Evolutionary conservation across 2,113 vertebrate genomes (phyloP).

Genomic region (Hemicordylus capensis): DNA sequence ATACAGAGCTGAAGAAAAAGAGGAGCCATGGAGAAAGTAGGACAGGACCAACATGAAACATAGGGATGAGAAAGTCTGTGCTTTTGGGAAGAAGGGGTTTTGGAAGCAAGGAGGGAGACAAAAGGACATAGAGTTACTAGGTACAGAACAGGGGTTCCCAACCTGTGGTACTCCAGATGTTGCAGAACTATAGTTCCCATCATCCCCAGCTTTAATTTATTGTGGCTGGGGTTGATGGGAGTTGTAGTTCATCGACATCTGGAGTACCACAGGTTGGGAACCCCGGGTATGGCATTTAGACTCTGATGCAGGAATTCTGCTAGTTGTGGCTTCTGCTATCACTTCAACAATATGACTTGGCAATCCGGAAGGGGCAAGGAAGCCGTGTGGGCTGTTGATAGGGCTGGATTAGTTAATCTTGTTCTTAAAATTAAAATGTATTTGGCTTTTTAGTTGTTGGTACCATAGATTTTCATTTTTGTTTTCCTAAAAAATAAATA

Average conservation of each 20-base stretch:
- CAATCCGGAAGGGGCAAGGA: not conserved
- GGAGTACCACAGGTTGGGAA: too few species aligned
- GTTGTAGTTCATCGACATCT: too few species aligned
- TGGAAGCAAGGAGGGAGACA: not conserved
- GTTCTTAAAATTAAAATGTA: too few species aligned
- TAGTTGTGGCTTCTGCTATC: not conserved
- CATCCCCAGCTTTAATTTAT: too few species aligned
- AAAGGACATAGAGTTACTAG: not conserved
- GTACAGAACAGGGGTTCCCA: too few species aligned
- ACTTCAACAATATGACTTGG: not conserved
- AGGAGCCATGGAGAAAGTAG: too few species aligned
- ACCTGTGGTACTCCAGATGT: too few species aligned
- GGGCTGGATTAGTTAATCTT: slow-evolving; percentile 44
- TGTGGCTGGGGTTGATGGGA: too few species aligned
- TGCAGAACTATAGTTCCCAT: too few species aligned
- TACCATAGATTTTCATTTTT: slow-evolving; percentile 73
- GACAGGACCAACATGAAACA: not conserved
- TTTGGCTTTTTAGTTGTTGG: too few species aligned
- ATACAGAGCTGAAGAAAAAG: too few species aligned
- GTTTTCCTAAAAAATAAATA: slow-evolving; percentile 28
- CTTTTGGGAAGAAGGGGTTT: not conserved
- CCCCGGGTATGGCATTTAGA: too few species aligned
- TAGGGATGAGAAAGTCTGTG: not conserved
- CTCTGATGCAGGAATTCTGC: not conserved
- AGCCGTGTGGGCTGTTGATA: not conserved